Percentiles rank a stretch among this genome's conserved stretches.
Evolutionary conservation across 2,888 invertebrate genomes (phyloP).

Genomic region (Dilophus febrilis): DNA sequence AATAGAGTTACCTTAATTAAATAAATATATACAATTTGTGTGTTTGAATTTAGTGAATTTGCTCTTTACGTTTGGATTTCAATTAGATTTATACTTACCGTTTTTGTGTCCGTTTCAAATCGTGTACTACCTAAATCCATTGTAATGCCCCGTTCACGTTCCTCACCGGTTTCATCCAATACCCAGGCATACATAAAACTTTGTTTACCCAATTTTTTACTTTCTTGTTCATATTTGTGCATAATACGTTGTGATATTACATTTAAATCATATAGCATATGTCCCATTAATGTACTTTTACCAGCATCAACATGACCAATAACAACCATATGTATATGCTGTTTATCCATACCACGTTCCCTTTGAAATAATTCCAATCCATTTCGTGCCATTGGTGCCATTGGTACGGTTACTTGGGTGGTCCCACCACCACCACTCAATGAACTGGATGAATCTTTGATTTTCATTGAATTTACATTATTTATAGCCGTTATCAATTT

Average conservation of each 20-base stretch:
- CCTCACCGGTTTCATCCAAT: slow-evolving; percentile 95
- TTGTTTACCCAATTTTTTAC: slow-evolving; percentile 91
- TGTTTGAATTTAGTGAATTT: no score
- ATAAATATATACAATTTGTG: no score
- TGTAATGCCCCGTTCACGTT: slow-evolving; percentile 89
- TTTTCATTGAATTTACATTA: no score
- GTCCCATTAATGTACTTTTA: slow-evolving; percentile 56
- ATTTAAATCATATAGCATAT: slow-evolving; percentile 71
- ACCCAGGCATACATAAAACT: slow-evolving; percentile 99
- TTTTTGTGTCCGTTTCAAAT: slow-evolving; percentile 76
- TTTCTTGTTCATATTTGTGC: slow-evolving; percentile 96
- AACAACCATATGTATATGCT: slow-evolving; percentile 78
- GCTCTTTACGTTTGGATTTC: no score
- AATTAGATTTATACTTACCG: slow-evolving; percentile 13
- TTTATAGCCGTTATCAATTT: no score
- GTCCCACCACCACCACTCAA: no score
- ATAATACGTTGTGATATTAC: slow-evolving; percentile 74
- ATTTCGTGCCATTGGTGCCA: slow-evolving; percentile 27
- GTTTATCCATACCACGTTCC: slow-evolving; percentile 65
- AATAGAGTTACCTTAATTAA: slow-evolving; percentile 70
- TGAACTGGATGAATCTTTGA: no score
- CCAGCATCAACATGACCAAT: slow-evolving; percentile 97
- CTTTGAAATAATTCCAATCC: slow-evolving; percentile 41
- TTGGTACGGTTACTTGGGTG: neutral
- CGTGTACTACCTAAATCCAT: slow-evolving; percentile 94